Base-by-base conservation (phyloP, 1,140 invertebrate genomes). In the Apis dorsata region DNA sequence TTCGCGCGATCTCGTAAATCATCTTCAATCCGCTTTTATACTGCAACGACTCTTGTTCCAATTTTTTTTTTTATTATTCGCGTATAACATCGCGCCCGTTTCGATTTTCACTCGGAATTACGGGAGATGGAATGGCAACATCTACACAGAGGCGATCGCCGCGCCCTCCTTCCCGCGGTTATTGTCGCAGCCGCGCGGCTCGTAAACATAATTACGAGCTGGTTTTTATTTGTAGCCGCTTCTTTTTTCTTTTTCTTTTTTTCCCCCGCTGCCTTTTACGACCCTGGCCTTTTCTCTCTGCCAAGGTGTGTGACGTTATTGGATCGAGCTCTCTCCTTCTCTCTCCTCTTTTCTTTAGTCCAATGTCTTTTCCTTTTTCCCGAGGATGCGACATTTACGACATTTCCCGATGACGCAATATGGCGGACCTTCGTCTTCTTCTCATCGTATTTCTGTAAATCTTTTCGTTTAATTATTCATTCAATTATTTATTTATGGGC, bases 141-240 rank as follows among this genome's bases (percentile, higher is more conserved):
- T 75, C 70, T 79, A 65, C 57, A 24, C 24, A 24, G 63, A 21
- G 24, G 76, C 57, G 63, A 24, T 62, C 83, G 17, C 85, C 17
- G 57, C 71, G 62, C 71, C 74, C 57, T 79, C 57, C 77, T 87
- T 79, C 74, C 78, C 73, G 78, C 81, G 68, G 74, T 86, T 88
- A 88, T 89, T 88, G 88, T 89, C 88, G 86, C 88, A 88, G 81
- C 81, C 74, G 73, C 34, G 5, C 81, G 66, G 81, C 88, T 89
- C 88, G 88, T 88, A 89, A 89, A 89, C 85, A 84, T 88, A 89
- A 89, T 89, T 89, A 89, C 82, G 57, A 72, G 75, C n/a, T n/a
- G 44, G 86, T 86, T 89, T 89, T 88, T 89, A 88, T 86, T 85
- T 82, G 60, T 73, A 28, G 71, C 34, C 62, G 53, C 49, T 17